Evolutionary conservation across 2,888 invertebrate genomes (phyloP).

Genomic region (Abrostola triplasia): DNA sequence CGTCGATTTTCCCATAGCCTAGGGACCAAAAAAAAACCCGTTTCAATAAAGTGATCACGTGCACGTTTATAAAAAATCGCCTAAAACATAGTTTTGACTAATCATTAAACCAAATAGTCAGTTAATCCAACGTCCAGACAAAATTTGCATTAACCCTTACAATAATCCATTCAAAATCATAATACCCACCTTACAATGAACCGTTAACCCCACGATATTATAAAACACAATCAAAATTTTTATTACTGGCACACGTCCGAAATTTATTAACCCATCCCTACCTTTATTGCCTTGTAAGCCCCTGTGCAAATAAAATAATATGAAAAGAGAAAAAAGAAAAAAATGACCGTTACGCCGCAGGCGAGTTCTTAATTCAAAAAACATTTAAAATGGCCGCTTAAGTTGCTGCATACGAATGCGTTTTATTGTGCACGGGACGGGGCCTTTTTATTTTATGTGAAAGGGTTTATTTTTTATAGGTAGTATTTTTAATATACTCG

Average conservation of each 20-base stretch:
- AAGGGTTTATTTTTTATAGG: conserved; percentile 6
- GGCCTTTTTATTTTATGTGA: conserved; percentile 17
- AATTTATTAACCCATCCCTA: conserved; percentile 68
- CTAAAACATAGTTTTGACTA: not conserved
- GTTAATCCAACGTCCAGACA: conserved; percentile 11
- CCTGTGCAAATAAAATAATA: conserved; percentile 71
- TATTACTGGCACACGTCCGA: conserved; percentile 63
- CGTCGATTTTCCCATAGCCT: no score
- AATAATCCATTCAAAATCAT: conserved; percentile 38
- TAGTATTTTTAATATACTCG: not conserved
- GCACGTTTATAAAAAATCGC: not conserved
- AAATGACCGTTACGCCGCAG: conserved; percentile 69
- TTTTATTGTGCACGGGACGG: conserved; percentile 39
- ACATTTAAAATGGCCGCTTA: conserved; percentile 57
- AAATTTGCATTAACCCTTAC: conserved; percentile 34
- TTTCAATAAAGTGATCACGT: no score
- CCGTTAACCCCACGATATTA: conserved; percentile 55
- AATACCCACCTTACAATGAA: conserved; percentile 48
- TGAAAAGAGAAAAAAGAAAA: conserved; percentile 64
- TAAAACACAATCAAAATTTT: conserved; percentile 61
- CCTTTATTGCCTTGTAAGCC: conserved; percentile 76
- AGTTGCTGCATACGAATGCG: conserved; percentile 54
- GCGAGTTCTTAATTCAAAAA: conserved; percentile 61
- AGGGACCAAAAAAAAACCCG: no score
- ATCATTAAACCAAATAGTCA: not conserved